Conservation (phyloP, 2,888 invertebrate genomes). For the Ecdyonurus torrentis region DNA sequence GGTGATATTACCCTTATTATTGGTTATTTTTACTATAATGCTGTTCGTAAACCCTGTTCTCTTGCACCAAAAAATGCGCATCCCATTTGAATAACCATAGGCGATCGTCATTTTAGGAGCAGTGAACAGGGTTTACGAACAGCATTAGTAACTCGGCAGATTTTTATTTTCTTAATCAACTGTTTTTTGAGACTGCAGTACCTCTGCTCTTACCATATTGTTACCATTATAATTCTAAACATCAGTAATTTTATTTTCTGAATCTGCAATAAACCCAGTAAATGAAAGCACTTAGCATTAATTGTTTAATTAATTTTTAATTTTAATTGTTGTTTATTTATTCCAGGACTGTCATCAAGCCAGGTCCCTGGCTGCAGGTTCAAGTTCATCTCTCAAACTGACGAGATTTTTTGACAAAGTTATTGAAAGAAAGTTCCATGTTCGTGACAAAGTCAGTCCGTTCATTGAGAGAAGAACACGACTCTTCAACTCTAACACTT, state of each 20-base stretch:
- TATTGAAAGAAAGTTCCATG: constrained; percentile 35
- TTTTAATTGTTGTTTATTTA: constrained; percentile 2
- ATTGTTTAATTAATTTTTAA: background rate
- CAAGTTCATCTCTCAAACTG: constrained; percentile 84
- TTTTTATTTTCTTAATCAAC: no score
- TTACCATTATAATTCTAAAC: no score
- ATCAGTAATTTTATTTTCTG: background rate
- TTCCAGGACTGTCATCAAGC: constrained; percentile 39
- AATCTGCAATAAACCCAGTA: background rate
- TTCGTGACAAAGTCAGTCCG: background rate
- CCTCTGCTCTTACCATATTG: no score
- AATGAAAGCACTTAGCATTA: background rate
- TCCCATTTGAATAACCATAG: no score
- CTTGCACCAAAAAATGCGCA: no score
- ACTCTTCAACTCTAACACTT: background rate
- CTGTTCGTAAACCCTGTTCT: no score
- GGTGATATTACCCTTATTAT: no score
- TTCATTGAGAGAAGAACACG: background rate
- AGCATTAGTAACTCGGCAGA: no score
- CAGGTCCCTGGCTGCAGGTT: constrained; percentile 81
- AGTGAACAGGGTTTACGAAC: no score
- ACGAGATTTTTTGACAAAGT: constrained; percentile 88
- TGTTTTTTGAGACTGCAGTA: no score
- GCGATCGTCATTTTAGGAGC: no score
- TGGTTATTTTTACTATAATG: no score